Evolutionary conservation across 1,140 invertebrate genomes (phyloP).

Genomic region (Orchestia grillus): DNA sequence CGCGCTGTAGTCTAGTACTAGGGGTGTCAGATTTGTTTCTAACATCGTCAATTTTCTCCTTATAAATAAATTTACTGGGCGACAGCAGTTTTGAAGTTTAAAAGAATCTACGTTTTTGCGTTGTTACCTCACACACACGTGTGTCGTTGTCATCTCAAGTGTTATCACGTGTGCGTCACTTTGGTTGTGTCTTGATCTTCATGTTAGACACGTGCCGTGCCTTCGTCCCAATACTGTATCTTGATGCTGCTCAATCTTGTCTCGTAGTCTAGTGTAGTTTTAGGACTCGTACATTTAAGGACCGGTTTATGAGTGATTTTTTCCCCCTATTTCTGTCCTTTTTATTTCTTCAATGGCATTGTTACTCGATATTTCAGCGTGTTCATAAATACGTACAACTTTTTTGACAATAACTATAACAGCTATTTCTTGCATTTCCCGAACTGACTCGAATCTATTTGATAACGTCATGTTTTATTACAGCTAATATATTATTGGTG

Average conservation of each 20-base stretch:
- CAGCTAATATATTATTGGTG: background rate
- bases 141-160: background rate
- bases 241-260: slow-evolving; percentile 52
- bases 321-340: background rate
- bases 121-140: background rate
- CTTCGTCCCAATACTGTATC: background rate
- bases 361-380: background rate
- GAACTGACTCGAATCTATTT: background rate
- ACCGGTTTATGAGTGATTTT: slow-evolving; percentile 28
- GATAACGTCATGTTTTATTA: background rate
- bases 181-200: slow-evolving; percentile 1
- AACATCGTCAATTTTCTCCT: background rate
- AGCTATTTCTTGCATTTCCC: background rate
- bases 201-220: slow-evolving; percentile 11
- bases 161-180: slow-evolving; percentile 1
- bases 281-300: slow-evolving; percentile 26
- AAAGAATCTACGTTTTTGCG: background rate
- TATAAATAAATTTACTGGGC: background rate
- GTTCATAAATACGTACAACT: background rate
- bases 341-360: background rate
- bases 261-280: slow-evolving; percentile 17
- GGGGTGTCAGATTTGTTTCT: background rate
- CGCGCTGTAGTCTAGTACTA: background rate
- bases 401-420: background rate
- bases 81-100: background rate